Percentiles rank a stretch among this genome's conserved stretches.
Evolutionary conservation across 2,113 vertebrate species (phyloP).

Genomic region (Tachuris rubrigastra): DNA sequence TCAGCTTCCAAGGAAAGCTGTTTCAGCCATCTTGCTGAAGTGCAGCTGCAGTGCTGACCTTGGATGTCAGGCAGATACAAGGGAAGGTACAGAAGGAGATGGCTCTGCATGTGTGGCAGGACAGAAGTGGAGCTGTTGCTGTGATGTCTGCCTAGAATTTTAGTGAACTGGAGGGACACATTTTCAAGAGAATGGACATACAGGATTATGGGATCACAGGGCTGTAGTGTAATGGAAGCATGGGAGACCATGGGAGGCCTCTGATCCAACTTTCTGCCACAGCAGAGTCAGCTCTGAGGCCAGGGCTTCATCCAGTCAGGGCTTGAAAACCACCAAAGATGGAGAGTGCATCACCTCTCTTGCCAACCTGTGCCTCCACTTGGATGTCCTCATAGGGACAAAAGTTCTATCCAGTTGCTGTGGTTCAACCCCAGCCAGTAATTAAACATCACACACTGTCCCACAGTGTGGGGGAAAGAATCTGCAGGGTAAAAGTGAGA

Average conservation of each 20-base stretch:
- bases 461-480: background rate
- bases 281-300: background rate
- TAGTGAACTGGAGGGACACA: background rate
- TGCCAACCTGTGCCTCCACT: background rate
- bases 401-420: background rate
- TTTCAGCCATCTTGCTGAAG: background rate
- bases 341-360: background rate
- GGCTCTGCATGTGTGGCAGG: accelerated
- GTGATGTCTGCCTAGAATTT: background rate
- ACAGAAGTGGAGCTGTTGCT: background rate
- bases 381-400: background rate
- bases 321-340: background rate
- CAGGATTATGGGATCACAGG: background rate
- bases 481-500: background rate
- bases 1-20: background rate
- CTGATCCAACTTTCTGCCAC: background rate
- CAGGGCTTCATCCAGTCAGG: background rate
- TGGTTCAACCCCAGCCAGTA: background rate
- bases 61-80: background rate
- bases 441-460: background rate
- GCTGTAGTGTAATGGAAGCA: background rate
- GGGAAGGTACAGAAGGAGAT: background rate
- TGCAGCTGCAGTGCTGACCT: background rate
- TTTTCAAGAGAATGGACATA: background rate
- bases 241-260: accelerated